A percentile compares a stretch with the other conserved stretches of the same genome.
These are phyloP conservation scores for Mionectes olivaceus DNA, from an alignment of 2,797 vertebrate genomes.

Conservation along the genomic window DNA sequence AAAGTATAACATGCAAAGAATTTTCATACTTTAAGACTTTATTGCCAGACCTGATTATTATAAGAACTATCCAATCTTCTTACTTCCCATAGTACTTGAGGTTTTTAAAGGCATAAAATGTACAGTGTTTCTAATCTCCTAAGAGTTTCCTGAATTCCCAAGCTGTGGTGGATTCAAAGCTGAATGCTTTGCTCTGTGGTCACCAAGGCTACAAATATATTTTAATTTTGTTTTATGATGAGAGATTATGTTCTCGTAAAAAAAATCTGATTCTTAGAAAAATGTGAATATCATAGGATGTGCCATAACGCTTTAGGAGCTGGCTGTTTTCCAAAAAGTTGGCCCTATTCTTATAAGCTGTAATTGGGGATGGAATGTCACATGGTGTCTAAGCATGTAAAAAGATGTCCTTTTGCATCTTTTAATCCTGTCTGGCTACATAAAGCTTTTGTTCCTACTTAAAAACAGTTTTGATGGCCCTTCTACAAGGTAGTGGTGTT, in stretches of 20 bases:
- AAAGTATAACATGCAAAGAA: neutral
- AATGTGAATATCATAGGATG: neutral
- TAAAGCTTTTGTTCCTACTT: neutral
- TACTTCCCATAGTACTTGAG: neutral
- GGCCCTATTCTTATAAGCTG: neutral
- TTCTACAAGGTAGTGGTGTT: neutral
- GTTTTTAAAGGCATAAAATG: neutral
- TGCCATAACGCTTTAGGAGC: neutral
- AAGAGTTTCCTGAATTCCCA: neutral
- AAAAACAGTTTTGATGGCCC: neutral
- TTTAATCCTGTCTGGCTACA: neutral
- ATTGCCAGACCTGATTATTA: neutral
- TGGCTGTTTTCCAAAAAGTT: conserved; percentile 10
- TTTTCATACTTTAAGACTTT: neutral
- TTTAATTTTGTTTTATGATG: conserved; percentile 6
- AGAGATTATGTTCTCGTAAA: neutral
- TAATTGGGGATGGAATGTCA: conserved; percentile 11
- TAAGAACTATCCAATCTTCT: neutral
- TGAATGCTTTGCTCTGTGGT: neutral
- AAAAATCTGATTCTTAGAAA: conserved; percentile 5
- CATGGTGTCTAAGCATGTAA: neutral
- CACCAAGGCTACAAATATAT: neutral
- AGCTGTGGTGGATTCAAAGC: neutral
- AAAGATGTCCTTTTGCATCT: neutral
- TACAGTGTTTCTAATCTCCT: neutral